Evolutionary conservation across 2,797 vertebrate genomes (phyloP).

Genomic region (Muscicapa comitata): DNA sequence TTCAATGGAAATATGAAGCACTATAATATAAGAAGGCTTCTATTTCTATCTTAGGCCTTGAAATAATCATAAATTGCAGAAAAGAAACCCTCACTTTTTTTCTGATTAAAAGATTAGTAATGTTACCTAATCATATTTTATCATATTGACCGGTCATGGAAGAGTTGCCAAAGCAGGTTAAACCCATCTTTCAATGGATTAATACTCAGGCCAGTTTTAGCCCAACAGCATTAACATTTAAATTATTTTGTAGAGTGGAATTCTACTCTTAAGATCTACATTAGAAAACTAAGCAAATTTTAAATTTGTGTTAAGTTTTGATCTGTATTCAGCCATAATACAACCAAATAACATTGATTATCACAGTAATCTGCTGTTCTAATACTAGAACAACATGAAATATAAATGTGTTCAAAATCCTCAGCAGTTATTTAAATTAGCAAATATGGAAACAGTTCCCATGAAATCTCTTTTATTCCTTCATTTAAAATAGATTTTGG

Average conservation of each 20-base stretch:
- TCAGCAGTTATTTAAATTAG: background rate
- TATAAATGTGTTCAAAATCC: background rate
- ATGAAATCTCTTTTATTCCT: background rate
- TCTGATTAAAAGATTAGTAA: background rate
- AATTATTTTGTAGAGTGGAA: background rate
- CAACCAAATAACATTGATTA: background rate
- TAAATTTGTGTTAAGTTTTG: background rate
- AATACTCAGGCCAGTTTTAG: background rate
- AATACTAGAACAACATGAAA: background rate
- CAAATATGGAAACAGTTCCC: background rate
- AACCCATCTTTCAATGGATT: background rate
- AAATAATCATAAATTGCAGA: background rate
- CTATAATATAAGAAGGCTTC: background rate
- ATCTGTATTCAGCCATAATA: background rate
- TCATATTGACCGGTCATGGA: background rate
- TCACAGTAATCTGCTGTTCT: background rate
- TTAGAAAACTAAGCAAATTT: background rate
- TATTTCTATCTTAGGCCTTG: constrained; percentile 1
- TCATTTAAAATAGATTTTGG: background rate
- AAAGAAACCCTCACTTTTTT: background rate
- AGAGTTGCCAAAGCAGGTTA: background rate
- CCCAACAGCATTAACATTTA: background rate
- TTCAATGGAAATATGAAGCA: constrained; percentile 25
- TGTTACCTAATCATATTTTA: background rate
- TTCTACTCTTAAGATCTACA: background rate